These are phyloP conservation scores for Erythrolamprus reginae DNA, from an alignment of 2,113 vertebrate genomes.

Conservation along the genomic window DNA sequence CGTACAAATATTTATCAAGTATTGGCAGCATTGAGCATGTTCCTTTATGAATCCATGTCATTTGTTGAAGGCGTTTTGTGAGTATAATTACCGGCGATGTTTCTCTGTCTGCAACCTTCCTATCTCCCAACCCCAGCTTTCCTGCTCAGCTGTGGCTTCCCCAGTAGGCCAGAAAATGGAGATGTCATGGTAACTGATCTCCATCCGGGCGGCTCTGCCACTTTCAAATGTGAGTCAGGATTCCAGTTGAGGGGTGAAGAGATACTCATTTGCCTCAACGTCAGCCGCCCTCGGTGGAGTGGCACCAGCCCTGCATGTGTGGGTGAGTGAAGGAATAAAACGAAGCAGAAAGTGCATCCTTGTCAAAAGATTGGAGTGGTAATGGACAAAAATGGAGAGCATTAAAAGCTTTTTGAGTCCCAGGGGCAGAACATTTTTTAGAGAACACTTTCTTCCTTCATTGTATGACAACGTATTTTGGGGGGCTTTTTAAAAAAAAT, in stretches of 20 bases:
- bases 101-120: not conserved
- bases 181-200: slow-evolving; percentile 88
- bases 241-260: slow-evolving; percentile 84
- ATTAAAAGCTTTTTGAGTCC: not conserved
- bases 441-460: not conserved
- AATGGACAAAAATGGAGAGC: not conserved
- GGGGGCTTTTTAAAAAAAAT: not conserved
- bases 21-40: not conserved
- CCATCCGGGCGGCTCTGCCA: slow-evolving; percentile 83
- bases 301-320: slow-evolving; percentile 70
- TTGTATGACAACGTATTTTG: not conserved
- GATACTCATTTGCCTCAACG: slow-evolving; percentile 80
- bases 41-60: not conserved
- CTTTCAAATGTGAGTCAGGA: slow-evolving; percentile 86
- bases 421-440: not conserved
- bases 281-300: slow-evolving; percentile 84
- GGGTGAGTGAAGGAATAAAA: slow-evolving; percentile 47
- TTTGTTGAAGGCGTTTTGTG: not conserved
- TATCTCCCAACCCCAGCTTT: slow-evolving; percentile 69
- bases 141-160: slow-evolving; percentile 84
- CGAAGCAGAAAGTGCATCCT: not conserved
- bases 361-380: not conserved
- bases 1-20: not conserved
- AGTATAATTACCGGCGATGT: not conserved
- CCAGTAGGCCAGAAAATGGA: slow-evolving; percentile 77